Evolutionary conservation across 2,113 vertebrate genomes (phyloP).

Genomic region (Calyptomena viridis): DNA sequence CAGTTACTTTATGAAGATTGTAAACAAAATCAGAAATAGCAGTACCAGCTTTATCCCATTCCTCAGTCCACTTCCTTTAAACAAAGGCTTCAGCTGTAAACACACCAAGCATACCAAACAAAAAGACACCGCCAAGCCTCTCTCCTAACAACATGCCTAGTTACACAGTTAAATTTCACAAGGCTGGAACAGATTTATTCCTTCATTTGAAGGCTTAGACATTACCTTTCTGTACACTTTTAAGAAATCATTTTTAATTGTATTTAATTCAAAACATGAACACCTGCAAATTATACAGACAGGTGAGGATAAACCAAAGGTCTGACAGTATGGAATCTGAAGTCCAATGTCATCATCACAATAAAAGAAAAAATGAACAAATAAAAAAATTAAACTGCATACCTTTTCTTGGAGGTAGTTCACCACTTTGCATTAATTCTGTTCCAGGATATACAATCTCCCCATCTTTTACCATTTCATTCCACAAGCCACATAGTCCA

Average conservation of each 20-base stretch:
- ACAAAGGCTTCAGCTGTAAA: conserved; percentile 13
- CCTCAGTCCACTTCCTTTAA: conserved; percentile 11
- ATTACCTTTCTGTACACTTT: neutral
- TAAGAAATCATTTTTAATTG: neutral
- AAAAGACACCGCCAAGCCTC: neutral
- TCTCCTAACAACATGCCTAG: neutral
- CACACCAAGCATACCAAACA: neutral
- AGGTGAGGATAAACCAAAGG: neutral
- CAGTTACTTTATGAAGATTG: neutral
- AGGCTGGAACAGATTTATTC: neutral
- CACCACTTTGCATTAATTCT: conserved; percentile 84
- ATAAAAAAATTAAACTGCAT: neutral
- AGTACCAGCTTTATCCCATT: neutral
- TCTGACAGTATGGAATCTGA: neutral
- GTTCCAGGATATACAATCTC: conserved; percentile 90
- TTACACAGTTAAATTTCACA: neutral
- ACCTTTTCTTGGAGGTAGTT: conserved; percentile 79
- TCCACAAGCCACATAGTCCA: conserved; percentile 97
- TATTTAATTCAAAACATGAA: neutral
- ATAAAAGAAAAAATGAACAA: neutral
- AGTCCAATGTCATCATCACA: neutral
- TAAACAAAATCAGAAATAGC: conserved; percentile 8
- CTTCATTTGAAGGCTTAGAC: neutral
- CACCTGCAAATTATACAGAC: neutral
- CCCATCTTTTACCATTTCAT: conserved; percentile 99